Evolutionary conservation across 2,888 invertebrate genomes (phyloP).

Genomic region (Melieria omissa): DNA sequence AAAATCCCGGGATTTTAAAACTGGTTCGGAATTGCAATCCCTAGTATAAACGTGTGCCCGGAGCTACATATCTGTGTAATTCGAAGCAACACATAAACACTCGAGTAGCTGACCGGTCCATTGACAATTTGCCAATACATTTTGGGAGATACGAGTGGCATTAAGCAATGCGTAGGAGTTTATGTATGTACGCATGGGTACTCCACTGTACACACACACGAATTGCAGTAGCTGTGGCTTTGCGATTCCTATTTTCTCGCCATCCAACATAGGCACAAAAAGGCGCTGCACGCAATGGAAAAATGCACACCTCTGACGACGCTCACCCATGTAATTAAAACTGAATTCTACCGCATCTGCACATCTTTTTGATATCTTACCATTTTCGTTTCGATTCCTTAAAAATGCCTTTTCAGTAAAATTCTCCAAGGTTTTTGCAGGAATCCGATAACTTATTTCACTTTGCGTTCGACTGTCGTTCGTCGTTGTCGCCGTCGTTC

Average conservation of each 20-base stretch:
- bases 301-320: not conserved
- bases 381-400: constrained; percentile 23
- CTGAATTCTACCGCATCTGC: not conserved
- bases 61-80: too few relatives aligned
- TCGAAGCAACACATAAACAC: too few relatives aligned
- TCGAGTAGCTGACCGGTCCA: not conserved
- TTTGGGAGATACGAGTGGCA: not conserved
- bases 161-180: not conserved
- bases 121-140: not conserved
- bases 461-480: constrained; percentile 43
- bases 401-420: constrained; percentile 11
- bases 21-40: too few relatives aligned
- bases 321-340: not conserved
- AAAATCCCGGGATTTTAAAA: too few relatives aligned
- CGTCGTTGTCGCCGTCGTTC: constrained; percentile 43
- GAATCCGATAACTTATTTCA: constrained; percentile 37
- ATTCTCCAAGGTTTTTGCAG: constrained; percentile 13
- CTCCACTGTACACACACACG: not conserved
- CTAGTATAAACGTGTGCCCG: too few relatives aligned
- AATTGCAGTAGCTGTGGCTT: not conserved
- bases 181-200: not conserved
- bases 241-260: not conserved
- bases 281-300: not conserved
- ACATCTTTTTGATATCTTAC: constrained; percentile 8
- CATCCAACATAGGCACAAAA: not conserved